phyloP scores from a whole-genome alignment of 2,888 invertebrate genomes.

The Nemurella pictetii region DNA sequence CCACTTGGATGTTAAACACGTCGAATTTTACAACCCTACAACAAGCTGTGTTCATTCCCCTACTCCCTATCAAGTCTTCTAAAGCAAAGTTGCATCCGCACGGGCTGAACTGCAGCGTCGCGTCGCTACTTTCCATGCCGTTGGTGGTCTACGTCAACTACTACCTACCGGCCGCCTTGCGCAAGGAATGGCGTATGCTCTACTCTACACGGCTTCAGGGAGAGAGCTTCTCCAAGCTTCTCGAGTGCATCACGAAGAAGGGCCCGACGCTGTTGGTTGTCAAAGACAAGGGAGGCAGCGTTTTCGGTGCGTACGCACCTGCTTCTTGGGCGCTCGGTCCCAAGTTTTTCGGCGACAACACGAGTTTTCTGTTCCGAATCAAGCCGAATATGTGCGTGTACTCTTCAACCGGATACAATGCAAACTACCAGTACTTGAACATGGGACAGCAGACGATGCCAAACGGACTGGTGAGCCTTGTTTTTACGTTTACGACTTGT shows the following conservation, averaged over 20 bases:
- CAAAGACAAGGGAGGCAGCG: conserved; percentile 75
- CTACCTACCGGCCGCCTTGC: conserved; percentile 72
- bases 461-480: conserved; percentile 78
- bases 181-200: conserved; percentile 82
- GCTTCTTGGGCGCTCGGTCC: conserved; percentile 76
- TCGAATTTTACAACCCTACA: conserved; percentile 35
- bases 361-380: conserved; percentile 82
- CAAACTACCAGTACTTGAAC: conserved; percentile 92
- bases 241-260: conserved; percentile 74
- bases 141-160: conserved; percentile 81
- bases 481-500: conserved; percentile 7
- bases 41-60: conserved; percentile 16
- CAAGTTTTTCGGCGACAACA: conserved; percentile 73
- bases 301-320: conserved; percentile 90
- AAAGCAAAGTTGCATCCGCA: conserved; percentile 27
- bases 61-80: neutral
- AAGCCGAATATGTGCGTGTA: conserved; percentile 80
- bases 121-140: conserved; percentile 61
- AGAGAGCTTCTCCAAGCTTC: conserved; percentile 84
- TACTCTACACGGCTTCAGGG: conserved; percentile 88
- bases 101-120: conserved; percentile 16
- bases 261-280: conserved; percentile 83
- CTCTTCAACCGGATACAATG: conserved; percentile 78
- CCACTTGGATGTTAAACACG: conserved; percentile 27
- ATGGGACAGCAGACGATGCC: conserved; percentile 90